Conservation (phyloP, 2,797 vertebrate species). For the Iguana delicatissima region DNA sequence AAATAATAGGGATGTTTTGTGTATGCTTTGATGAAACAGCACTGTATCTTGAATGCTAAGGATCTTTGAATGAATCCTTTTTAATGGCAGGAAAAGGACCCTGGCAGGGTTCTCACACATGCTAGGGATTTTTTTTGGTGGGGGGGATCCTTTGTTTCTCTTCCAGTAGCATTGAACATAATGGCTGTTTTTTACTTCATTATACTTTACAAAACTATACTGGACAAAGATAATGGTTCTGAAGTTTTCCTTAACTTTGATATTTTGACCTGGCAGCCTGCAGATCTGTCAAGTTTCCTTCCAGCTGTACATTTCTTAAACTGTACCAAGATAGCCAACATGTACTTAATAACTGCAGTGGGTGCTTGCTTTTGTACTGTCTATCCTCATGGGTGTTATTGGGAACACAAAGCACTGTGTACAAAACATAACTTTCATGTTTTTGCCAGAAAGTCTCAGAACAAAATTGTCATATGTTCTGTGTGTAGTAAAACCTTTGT, state of each 20-base stretch:
- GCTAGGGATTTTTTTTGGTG: not conserved
- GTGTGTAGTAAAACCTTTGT: not conserved
- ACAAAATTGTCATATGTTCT: not conserved
- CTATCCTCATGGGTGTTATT: not conserved
- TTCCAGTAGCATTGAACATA: not conserved
- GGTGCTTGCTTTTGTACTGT: slow-evolving; percentile 10
- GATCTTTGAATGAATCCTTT: not conserved
- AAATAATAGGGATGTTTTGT: not conserved
- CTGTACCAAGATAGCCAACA: not conserved
- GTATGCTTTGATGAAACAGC: slow-evolving; percentile 4
- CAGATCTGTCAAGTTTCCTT: not conserved
- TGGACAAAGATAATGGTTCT: not conserved
- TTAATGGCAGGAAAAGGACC: not conserved
- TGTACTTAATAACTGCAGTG: not conserved
- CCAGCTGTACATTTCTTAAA: not conserved
- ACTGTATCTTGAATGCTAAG: not conserved
- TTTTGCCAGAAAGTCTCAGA: slow-evolving; percentile 7
- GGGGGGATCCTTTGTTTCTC: not conserved
- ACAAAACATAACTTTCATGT: slow-evolving; percentile 16
- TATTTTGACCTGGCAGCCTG: slow-evolving; percentile 5
- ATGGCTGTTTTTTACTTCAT: not conserved
- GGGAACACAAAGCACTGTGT: slow-evolving; percentile 15
- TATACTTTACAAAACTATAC: not conserved
- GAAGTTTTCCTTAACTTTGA: slow-evolving; percentile 16
- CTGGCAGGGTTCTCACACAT: not conserved